Evolutionary conservation across 2,797 vertebrate genomes (phyloP), one percentile per base, ranked within the genome.

Genomic region (Syngnathus rostellatus): DNA sequence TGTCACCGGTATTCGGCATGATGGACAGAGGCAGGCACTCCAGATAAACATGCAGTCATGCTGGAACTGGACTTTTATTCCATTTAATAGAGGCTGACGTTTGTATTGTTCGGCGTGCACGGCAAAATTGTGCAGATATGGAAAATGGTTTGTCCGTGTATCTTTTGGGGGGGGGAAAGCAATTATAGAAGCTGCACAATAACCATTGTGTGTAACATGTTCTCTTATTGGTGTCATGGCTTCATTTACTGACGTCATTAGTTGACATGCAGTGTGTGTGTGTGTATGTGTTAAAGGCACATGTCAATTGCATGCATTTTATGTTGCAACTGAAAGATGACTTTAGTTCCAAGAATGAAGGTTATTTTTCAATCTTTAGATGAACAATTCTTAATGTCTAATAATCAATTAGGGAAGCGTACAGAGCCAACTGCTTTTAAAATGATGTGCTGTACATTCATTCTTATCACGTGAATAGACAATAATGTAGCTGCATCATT

Each of bases 191-290:
- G 84, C 85, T 63, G 77, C 81, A 87, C 85, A 90, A 88, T 88
- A 77, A 86, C 86, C 82, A 88, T 88, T 88, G 86, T 88, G 86
- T 90, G 70, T 83, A 88, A 79, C 85, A 86, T 84, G 83, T 86
- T 79, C 79, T 83, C 82, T 90, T 87, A 90, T 89, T 88, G 86
- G 87, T 90, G 87, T 90, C 89, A 82, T 84, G 87, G 85, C 87
- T 88, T 91, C 86, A 89, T 88, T 92, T 89, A 87, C 82, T 88
- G 82, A 87, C 85, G 83, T 86, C 83, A 83, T 80, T 77, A 77
- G 69, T 86, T 65, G 51, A 63, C 62, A 59, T 16, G 6, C 37
- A 11, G 68, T 62, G 23, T 23, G 64, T n/a, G 64, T n/a, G 16
- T 62, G 48, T 53, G 46, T 48, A 39, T 41, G 46, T 50, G 41